Evolutionary conservation across 2,888 invertebrate genomes (phyloP).

Genomic region (Drosophila prostipennis): DNA sequence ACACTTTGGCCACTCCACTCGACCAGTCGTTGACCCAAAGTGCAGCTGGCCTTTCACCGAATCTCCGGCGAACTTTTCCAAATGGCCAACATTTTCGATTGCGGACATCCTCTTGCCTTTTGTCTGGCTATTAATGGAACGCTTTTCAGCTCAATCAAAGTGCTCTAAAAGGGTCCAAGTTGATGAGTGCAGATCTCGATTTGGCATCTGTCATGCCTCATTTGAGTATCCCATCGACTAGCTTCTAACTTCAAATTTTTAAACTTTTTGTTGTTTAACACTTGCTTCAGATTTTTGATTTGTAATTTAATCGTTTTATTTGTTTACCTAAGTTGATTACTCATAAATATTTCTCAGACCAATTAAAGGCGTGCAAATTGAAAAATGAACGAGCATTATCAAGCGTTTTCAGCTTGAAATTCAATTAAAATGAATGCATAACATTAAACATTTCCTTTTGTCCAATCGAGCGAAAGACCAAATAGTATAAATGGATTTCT

Average conservation of each 20-base stretch:
- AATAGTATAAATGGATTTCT: slow-evolving; percentile 36
- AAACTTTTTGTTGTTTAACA: neutral
- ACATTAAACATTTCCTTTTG: slow-evolving; percentile 28
- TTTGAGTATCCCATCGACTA: neutral
- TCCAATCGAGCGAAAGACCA: slow-evolving; percentile 29
- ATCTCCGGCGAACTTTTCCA: slow-evolving; percentile 19
- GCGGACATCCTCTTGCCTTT: slow-evolving; percentile 22
- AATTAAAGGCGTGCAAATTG: slow-evolving; percentile 11
- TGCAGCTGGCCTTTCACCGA: slow-evolving; percentile 6
- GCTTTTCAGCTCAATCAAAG: slow-evolving; percentile 2
- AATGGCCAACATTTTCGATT: slow-evolving; percentile 36
- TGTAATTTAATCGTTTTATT: neutral
- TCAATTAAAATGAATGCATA: slow-evolving; percentile 28
- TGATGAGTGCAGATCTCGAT: slow-evolving; percentile 17
- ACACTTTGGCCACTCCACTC: slow-evolving; percentile 18
- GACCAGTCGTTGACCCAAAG: slow-evolving; percentile 15
- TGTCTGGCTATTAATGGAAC: slow-evolving; percentile 25
- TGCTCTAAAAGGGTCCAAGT: slow-evolving; percentile 19
- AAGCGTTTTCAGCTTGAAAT: neutral
- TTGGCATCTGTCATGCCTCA: neutral
- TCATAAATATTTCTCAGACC: neutral
- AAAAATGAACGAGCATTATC: slow-evolving; percentile 16
- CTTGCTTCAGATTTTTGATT: neutral
- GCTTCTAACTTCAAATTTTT: neutral
- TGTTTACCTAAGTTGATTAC: too few relatives aligned